Base-by-base conservation (phyloP, 2,797 vertebrate genomes). In the Emydoidea blandingii region DNA sequence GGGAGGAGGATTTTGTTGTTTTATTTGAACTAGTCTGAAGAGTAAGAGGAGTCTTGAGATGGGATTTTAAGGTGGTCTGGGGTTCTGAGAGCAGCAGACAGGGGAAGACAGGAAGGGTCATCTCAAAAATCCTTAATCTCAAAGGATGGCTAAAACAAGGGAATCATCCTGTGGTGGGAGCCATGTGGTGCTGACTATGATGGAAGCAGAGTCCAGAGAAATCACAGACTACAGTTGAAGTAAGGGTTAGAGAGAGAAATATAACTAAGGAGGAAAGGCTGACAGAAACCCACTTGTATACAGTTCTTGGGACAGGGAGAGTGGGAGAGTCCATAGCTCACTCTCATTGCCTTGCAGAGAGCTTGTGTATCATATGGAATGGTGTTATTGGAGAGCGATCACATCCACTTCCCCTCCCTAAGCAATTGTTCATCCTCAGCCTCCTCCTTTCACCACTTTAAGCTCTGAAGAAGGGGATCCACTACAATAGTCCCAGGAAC, bases 131-230 rank as follows among this genome's bases (percentile, higher is more conserved):
- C n/a, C 72, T 74, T 25, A 41, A 25, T 86, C 34, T 19, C 19
- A 12, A 76, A 87, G 37, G 37, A 25, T 87, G 65, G 34, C n/a
- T 81, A 87, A 54, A 8, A 80, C 41, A 16, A 76, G 81, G 52
- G n/a, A 5, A 21, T 82, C 31, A 4, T 12, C 12, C 0, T 0
- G 4, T 47, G 27, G 21, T 59, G 41, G 4, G 37, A 2, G 11
- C 0, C 5, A 78, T 6, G 34, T 94, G 9, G 10, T 34, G 47
- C 0, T 0, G 25, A 1, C 19, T 29, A 0, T 8, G 16, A 23
- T 1, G 6, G 41, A 93, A 96, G 62, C 41, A 74, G 41, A 88
- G 31, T 10, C 19, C 37, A 74, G 72, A 23, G 37, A 74, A 44
- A 74, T 85, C 47, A 3, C 23, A 54, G 23, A 18, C 34, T 65